Evolutionary conservation across 2,888 invertebrate species (phyloP), one percentile per base, ranked within the genome.

Genomic region (Phyllotreta cruciferae): DNA sequence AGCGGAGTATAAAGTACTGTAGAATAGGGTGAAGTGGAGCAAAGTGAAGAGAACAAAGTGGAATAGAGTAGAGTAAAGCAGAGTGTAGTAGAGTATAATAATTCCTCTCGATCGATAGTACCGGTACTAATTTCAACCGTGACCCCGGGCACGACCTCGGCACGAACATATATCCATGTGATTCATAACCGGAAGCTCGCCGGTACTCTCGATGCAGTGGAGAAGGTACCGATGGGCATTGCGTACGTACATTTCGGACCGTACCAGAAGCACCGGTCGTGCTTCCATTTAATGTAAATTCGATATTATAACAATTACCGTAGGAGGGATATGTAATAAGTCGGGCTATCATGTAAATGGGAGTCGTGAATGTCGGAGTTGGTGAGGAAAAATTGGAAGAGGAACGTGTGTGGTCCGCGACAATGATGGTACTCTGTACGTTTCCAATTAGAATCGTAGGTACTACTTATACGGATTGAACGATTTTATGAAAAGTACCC

Each of bases 271-370:
- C n/a, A n/a, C 67, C 62, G 60, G 66, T 71, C 74, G 73, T 73
- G 72, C 71, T 47, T 67, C 70, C 70, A 70, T 73, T 74, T 72
- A 74, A 74, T 74, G 73, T 70, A 73, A 74, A 73, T 74, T 68
- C 66, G 55, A 68, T 69, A 70, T 71, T 73, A 73, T 69, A 74
- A 72, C 75, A 73, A 75, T 75, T 75, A 75, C 73, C 71, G 66
- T 62, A 70, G 24, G 60, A 63, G 62, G 56, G 50, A 62, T n/a
- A n/a, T 62, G 70, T 71, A 74, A 73, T 74, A 72, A 73, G 70
- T 65, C 63, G 61, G 64, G 71, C 63, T 24, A 67, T 70, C 67
- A 74, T 74, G 74, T 70, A 75, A 73, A 75, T 74, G 70, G 72
- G 64, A 73, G 68, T 74, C 75, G 75, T 75, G 75, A 72, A 62